Base-by-base conservation (phyloP, 2,797 vertebrate species). In the Jordanella pulchra region DNA sequence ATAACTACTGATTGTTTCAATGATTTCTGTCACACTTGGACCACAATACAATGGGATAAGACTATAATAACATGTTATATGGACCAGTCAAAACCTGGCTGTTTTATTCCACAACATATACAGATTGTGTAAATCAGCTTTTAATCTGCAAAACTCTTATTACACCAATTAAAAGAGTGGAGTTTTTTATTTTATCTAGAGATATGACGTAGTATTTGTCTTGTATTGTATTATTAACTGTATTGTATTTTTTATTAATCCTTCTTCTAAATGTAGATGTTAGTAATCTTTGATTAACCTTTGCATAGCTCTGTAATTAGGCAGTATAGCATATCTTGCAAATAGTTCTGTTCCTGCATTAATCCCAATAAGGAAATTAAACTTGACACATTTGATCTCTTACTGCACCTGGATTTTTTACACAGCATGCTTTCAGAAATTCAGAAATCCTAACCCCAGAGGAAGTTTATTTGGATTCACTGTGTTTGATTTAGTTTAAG, bases 391-490 rank as follows among this genome's bases (percentile, higher is more conserved):
- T 54, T 67, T 51, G 74, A 45, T 82, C 58, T 65, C 69, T 50
- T 69, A 65, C 68, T 80, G 64, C 39, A 69, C 14, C 9, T 75
- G 71, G 25, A 56, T 73, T 73, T 76, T 55, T 50, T 65, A 23
- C 78, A 76, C 78, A 28, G 48, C 54, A 76, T 77, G 69, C 68
- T 60, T 79, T 81, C 53, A 69, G 21, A 67, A 78, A 86, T 79
- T 60, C 44, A 45, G 44, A 45, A 45, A 45, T 45, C 44, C 44
- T 45, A 45, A 45, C 44, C 50, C 60, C 82, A 77, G 64, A 84
- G 71, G 71, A 51, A 55, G 47, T 61, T 58, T 67, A 81, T 81
- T 75, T 70, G 72, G 67, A 69, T 88, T 76, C 53, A 79, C 71
- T 28, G 0, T 78, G 23, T 82, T 83, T 76, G 67, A 55, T 72